Evolutionary conservation across 2,888 invertebrate genomes (phyloP).

Genomic region (Plebejus argus): DNA sequence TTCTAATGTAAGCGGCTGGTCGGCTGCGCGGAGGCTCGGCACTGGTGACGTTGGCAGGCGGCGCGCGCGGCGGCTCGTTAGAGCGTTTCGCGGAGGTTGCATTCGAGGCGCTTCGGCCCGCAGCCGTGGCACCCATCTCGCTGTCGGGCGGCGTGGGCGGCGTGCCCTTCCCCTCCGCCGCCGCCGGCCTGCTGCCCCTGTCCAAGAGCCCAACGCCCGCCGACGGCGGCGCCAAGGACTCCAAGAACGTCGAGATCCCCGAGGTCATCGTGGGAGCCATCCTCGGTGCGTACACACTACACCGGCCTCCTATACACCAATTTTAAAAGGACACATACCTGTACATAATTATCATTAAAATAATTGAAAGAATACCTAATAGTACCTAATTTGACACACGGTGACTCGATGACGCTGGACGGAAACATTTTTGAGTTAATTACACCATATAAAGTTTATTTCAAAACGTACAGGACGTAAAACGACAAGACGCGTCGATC

Average conservation of each 20-base stretch:
- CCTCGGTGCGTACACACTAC: slow-evolving; percentile 84
- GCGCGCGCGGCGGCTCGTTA: slow-evolving; percentile 82
- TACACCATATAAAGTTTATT: no score
- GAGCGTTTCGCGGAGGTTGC: slow-evolving; percentile 90
- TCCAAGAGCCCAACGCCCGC: slow-evolving; percentile 91
- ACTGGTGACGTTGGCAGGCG: slow-evolving; percentile 69
- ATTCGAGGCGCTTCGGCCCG: slow-evolving; percentile 85
- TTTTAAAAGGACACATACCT: no score
- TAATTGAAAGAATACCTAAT: no score
- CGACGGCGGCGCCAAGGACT: slow-evolving; percentile 88
- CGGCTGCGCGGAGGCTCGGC: slow-evolving; percentile 39
- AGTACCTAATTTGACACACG: no score
- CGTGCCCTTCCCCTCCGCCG: slow-evolving; percentile 83
- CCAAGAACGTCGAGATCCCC: slow-evolving; percentile 96
- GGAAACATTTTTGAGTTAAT: no score
- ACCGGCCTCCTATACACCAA: not conserved
- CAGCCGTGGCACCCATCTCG: slow-evolving; percentile 89
- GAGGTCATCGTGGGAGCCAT: slow-evolving; percentile 98
- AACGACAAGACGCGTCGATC: no score
- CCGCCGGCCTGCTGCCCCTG: slow-evolving; percentile 86
- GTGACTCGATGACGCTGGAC: no score
- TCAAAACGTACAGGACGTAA: no score
- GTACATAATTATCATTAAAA: no score
- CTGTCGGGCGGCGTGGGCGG: slow-evolving; percentile 86
- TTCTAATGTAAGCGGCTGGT: slow-evolving; percentile 60